Evolutionary conservation across 2,888 invertebrate genomes (phyloP).

Genomic region (Petrophora chlorosata): DNA sequence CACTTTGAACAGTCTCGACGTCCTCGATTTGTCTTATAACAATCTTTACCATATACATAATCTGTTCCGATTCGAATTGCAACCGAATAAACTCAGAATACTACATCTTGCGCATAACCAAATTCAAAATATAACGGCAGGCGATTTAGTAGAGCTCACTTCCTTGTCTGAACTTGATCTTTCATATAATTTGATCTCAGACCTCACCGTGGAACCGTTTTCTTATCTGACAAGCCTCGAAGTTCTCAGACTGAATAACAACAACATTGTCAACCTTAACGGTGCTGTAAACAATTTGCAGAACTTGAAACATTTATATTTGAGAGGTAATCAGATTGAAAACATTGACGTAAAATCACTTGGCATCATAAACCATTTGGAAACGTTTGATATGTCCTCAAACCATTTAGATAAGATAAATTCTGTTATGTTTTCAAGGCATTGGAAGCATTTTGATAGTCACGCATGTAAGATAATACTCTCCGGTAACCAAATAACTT

Average conservation of each 20-base stretch:
- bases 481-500: slow-evolving; percentile 59
- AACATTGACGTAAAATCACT: slow-evolving; percentile 62
- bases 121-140: slow-evolving; percentile 51
- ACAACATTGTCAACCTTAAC: slow-evolving; percentile 65
- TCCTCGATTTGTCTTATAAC: slow-evolving; percentile 62
- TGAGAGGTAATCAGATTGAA: slow-evolving; percentile 61
- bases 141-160: slow-evolving; percentile 57
- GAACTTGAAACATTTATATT: slow-evolving; percentile 62
- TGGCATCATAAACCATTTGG: slow-evolving; percentile 64
- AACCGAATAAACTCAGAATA: slow-evolving; percentile 54
- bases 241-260: slow-evolving; percentile 60
- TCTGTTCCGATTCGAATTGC: slow-evolving; percentile 58
- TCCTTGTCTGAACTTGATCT: slow-evolving; percentile 65
- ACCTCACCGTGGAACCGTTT: slow-evolving; percentile 64
- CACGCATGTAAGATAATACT: slow-evolving; percentile 66
- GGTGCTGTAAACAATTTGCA: slow-evolving; percentile 67
- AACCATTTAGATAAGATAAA: slow-evolving; percentile 60
- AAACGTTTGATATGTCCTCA: slow-evolving; percentile 69
- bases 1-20: slow-evolving; percentile 52
- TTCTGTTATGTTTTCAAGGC: slow-evolving; percentile 62
- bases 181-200: slow-evolving; percentile 58
- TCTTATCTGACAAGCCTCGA: slow-evolving; percentile 59
- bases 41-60: slow-evolving; percentile 51
- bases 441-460: slow-evolving; percentile 64
- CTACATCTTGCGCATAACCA: slow-evolving; percentile 58